These are phyloP conservation scores for Myopa tessellatipennis DNA, from an alignment of 2,888 invertebrate genomes.

Conservation along the genomic window DNA sequence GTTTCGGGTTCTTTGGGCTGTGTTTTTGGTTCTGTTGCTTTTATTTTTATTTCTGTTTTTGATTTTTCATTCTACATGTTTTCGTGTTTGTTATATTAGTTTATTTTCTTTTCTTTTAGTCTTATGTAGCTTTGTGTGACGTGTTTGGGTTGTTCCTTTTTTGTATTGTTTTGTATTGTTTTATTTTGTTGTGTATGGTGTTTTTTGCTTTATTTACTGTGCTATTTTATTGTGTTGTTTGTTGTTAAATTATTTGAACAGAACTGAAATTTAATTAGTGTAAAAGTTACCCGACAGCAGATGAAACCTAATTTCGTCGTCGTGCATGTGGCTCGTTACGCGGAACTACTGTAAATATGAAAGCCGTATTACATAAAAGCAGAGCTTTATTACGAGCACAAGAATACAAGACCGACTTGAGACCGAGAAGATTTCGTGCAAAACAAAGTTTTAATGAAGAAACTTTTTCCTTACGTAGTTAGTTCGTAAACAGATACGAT, in stretches of 20 bases:
- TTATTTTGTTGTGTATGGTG: neutral
- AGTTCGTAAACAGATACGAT: neutral
- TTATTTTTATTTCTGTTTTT: no score
- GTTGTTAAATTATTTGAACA: constrained; percentile 12
- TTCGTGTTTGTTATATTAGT: neutral
- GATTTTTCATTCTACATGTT: no score
- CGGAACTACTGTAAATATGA: constrained; percentile 2
- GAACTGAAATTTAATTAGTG: constrained; percentile 38
- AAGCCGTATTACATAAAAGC: constrained; percentile 1
- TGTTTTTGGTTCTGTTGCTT: no score
- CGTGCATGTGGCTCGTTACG: constrained; percentile 17
- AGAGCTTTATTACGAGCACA: constrained; percentile 27
- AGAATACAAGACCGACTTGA: constrained; percentile 16
- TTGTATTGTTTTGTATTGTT: neutral
- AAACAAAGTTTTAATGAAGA: constrained; percentile 34
- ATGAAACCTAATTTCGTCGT: constrained; percentile 28
- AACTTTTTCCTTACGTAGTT: constrained; percentile 25
- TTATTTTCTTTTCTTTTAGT: neutral
- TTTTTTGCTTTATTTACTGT: no score
- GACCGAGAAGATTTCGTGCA: constrained; percentile 6
- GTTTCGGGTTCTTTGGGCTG: no score
- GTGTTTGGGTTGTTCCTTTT: neutral
- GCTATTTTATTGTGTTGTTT: neutral
- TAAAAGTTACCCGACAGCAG: constrained; percentile 31
- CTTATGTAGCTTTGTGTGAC: no score